phyloP scores from a whole-genome alignment of 2,113 vertebrate species.

The Bolborhynchus lineola region DNA sequence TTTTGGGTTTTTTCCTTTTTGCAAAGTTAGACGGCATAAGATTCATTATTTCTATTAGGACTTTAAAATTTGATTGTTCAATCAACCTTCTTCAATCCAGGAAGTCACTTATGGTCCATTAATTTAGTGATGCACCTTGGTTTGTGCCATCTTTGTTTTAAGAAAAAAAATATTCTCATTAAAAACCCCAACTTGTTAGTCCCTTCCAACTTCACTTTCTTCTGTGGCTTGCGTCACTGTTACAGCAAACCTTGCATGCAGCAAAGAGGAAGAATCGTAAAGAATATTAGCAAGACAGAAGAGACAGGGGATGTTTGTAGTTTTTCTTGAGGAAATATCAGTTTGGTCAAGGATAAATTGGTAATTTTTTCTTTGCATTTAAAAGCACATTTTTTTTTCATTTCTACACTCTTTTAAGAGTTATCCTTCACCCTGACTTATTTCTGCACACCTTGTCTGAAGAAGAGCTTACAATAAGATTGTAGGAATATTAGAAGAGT shows the following conservation, averaged over 20 bases:
- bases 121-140: slow-evolving; percentile 57
- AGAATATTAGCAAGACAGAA: background rate
- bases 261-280: background rate
- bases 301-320: background rate
- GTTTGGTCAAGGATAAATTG: background rate
- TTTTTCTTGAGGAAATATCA: background rate
- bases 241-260: background rate
- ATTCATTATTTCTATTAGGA: slow-evolving; percentile 70
- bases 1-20: background rate
- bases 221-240: background rate
- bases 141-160: slow-evolving; percentile 37
- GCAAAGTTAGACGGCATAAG: slow-evolving; percentile 38
- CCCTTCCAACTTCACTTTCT: background rate
- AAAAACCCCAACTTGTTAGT: background rate
- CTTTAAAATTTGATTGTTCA: slow-evolving; percentile 70
- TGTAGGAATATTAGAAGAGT: background rate
- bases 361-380: background rate
- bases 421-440: background rate
- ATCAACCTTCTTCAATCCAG: slow-evolving; percentile 54
- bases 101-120: slow-evolving; percentile 60
- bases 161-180: background rate
- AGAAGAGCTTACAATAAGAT: background rate
- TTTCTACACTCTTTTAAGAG: background rate
- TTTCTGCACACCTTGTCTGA: background rate
- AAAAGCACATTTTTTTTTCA: background rate